These are phyloP conservation scores for Falco peregrinus DNA, from an alignment of 2,797 vertebrate genomes.

Conservation along the genomic window DNA sequence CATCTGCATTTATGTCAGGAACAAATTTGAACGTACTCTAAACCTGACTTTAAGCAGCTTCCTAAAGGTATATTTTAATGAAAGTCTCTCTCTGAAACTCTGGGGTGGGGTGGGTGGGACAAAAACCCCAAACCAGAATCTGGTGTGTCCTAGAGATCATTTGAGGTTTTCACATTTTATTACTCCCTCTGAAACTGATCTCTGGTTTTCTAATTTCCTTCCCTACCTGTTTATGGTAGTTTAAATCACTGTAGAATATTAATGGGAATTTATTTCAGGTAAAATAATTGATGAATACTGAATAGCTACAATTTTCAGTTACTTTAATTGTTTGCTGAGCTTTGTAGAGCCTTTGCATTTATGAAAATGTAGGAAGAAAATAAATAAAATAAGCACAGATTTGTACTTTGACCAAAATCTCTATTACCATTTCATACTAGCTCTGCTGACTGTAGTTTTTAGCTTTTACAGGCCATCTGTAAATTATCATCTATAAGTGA, in stretches of 20 bases:
- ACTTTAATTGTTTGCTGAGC: neutral
- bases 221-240: neutral
- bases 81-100: neutral
- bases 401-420: neutral
- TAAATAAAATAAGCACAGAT: neutral
- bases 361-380: neutral
- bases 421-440: neutral
- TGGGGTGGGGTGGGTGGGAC: neutral
- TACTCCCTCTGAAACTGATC: neutral
- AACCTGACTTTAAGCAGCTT: constrained; percentile 24
- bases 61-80: neutral
- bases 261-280: neutral
- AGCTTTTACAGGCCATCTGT: neutral
- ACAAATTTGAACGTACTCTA: neutral
- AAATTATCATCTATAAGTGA: neutral
- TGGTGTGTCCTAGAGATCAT: neutral
- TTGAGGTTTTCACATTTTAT: neutral
- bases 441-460: neutral
- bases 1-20: neutral
- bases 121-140: neutral
- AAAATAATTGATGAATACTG: neutral
- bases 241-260: neutral
- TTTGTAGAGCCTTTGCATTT: neutral
- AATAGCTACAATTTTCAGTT: neutral
- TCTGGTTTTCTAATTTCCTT: neutral